A percentile compares a stretch with the other conserved stretches of the same genome.
Conservation (phyloP, 2,797 vertebrate genomes). For the Sebastes matsubarae region DNA sequence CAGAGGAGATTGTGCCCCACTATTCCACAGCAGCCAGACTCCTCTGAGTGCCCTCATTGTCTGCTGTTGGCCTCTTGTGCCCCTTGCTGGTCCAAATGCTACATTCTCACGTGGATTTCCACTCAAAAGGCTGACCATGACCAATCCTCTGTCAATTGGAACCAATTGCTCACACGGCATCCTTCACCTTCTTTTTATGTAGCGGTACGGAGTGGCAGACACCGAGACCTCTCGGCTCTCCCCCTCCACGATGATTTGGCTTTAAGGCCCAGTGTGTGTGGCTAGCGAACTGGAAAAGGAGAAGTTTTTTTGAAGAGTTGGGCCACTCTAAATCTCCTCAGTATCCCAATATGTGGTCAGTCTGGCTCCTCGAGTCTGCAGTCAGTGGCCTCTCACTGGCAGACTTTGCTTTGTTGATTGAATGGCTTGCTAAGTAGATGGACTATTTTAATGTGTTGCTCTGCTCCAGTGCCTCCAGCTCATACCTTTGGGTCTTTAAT, state of each 20-base stretch:
- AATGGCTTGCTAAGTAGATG: constrained; percentile 57
- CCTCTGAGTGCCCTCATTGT: constrained; percentile 81
- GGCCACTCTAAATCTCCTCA: constrained; percentile 65
- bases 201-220: constrained; percentile 72
- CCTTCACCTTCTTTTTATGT: constrained; percentile 82
- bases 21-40: constrained; percentile 73
- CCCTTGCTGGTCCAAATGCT: constrained; percentile 77
- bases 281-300: constrained; percentile 79
- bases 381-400: constrained; percentile 67
- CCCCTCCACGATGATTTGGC: constrained; percentile 74
- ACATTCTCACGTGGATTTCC: constrained; percentile 87
- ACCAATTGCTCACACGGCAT: constrained; percentile 83
- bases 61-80: constrained; percentile 75
- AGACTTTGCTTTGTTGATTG: constrained; percentile 69
- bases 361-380: constrained; percentile 76
- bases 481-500: constrained; percentile 18
- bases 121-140: constrained; percentile 82
- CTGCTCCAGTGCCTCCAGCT: constrained; percentile 34
- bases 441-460: constrained; percentile 61
- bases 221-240: constrained; percentile 76
- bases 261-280: constrained; percentile 77
- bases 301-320: constrained; percentile 68
- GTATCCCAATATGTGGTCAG: constrained; percentile 72
- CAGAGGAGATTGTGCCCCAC: constrained; percentile 58
- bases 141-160: constrained; percentile 84